phyloP scores from a whole-genome alignment of 2,113 vertebrate species.

The Heterochromis multidens region DNA sequence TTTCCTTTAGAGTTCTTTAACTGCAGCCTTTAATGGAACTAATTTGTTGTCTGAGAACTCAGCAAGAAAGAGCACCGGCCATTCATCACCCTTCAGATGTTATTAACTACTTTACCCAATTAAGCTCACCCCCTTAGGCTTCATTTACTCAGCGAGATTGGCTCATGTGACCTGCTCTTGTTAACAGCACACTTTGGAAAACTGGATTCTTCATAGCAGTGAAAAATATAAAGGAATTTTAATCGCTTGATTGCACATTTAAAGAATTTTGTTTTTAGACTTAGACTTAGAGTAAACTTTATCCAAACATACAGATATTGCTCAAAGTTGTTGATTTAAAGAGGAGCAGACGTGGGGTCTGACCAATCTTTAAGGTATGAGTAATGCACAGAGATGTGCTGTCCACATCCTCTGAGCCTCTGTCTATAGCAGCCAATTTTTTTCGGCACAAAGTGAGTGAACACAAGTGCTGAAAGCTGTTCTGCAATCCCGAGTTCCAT shows the following conservation, averaged over 20 bases:
- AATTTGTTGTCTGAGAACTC: conserved; percentile 75
- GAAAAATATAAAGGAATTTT: conserved; percentile 32
- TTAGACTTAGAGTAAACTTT: neutral
- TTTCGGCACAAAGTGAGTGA: conserved; percentile 1
- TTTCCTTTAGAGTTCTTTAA: conserved; percentile 70
- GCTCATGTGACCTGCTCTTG: conserved; percentile 57
- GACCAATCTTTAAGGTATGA: conserved; percentile 1
- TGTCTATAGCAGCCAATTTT: neutral
- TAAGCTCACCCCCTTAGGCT: conserved; percentile 58
- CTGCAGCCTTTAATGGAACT: conserved; percentile 70
- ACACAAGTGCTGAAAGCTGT: conserved; percentile 21
- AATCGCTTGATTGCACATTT: conserved; percentile 14
- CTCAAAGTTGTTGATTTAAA: conserved; percentile 10
- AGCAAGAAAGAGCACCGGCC: conserved; percentile 60
- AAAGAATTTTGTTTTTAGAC: conserved; percentile 11
- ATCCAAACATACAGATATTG: neutral
- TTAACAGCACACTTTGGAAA: conserved; percentile 51
- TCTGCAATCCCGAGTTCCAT: conserved; percentile 49
- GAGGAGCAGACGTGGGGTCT: neutral
- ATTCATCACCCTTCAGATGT: conserved; percentile 75
- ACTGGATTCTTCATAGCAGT: conserved; percentile 38
- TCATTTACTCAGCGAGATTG: conserved; percentile 62
- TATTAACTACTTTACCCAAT: conserved; percentile 77
- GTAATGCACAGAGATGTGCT: neutral
- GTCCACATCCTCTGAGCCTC: neutral